Conservation (phyloP, 2,797 vertebrate species). For the Astyanax mexicanus region DNA sequence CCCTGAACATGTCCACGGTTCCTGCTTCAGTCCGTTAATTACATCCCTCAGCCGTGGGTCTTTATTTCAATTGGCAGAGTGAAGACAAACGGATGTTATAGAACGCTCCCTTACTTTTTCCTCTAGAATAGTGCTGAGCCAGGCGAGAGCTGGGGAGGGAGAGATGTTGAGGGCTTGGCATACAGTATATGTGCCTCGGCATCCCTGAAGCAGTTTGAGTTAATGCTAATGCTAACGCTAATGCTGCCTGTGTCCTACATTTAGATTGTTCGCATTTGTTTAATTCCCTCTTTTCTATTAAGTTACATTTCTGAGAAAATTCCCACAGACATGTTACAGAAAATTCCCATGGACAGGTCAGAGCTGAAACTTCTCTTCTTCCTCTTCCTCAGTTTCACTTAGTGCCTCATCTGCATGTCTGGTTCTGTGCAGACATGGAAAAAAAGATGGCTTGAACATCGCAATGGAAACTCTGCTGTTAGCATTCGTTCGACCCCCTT, state of each 20-base stretch:
- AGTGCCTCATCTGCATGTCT: constrained; percentile 49
- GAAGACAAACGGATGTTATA: constrained; percentile 54
- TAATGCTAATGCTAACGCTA: neutral
- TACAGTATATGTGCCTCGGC: neutral
- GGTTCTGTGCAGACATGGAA: constrained; percentile 25
- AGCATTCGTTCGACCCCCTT: no score
- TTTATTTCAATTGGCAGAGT: constrained; percentile 52
- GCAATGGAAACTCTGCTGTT: constrained; percentile 50
- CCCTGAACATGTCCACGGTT: constrained; percentile 45
- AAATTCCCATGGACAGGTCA: constrained; percentile 27
- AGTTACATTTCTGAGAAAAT: no score
- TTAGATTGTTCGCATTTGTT: constrained; percentile 8
- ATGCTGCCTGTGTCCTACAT: constrained; percentile 2
- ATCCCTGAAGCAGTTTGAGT: neutral
- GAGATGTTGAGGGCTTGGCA: constrained; percentile 13
- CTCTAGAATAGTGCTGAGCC: constrained; percentile 24
- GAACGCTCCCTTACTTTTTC: constrained; percentile 41
- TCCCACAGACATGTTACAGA: no score
- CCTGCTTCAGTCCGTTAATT: constrained; percentile 55
- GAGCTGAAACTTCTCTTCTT: constrained; percentile 32
- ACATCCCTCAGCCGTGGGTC: constrained; percentile 55
- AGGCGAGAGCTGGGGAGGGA: constrained; percentile 9
- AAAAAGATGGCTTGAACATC: constrained; percentile 39
- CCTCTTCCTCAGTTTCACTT: constrained; percentile 39
- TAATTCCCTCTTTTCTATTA: neutral